These are phyloP conservation scores for Blastomussa wellsi DNA, from an alignment of 92 coral and sea anemone species.

Conservation along the genomic window DNA sequence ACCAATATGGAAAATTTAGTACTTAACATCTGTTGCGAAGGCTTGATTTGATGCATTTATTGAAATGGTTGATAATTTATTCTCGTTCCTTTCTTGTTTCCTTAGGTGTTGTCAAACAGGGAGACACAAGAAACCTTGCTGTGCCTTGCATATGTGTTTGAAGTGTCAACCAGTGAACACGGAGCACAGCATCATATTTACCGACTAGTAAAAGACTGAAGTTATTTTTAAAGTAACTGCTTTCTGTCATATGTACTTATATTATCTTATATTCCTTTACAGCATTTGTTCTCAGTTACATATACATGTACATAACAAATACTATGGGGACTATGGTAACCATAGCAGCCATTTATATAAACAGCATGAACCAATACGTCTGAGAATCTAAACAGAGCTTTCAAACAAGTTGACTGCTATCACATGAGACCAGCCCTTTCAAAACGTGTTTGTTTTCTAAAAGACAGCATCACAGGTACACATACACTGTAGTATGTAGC, in stretches of 20 bases:
- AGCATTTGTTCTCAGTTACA: not conserved
- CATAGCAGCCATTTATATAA: not conserved
- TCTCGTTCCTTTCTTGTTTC: not conserved
- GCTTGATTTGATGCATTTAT: not conserved
- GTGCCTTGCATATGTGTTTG: slow-evolving; percentile 95
- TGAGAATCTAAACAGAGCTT: not conserved
- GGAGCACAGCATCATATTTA: slow-evolving; percentile 99
- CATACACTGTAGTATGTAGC: no score
- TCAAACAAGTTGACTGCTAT: not conserved
- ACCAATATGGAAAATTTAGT: no score
- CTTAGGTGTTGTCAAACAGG: slow-evolving; percentile 89
- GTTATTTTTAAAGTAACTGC: not conserved
- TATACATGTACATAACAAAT: not conserved
- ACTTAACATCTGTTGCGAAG: no score
- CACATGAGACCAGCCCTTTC: no score
- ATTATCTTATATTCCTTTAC: not conserved
- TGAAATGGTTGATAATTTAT: not conserved
- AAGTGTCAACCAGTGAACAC: slow-evolving; percentile 98
- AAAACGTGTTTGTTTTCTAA: no score
- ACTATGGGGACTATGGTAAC: not conserved
- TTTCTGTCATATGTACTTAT: not conserved
- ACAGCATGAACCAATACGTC: not conserved
- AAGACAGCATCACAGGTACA: no score
- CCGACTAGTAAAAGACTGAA: slow-evolving; percentile 89
- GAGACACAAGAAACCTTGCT: slow-evolving; percentile 96